These are phyloP conservation scores for Dendronephthya gigantea DNA, from an alignment of 64 coral and sea anemone genomes.

Conservation along the genomic window DNA sequence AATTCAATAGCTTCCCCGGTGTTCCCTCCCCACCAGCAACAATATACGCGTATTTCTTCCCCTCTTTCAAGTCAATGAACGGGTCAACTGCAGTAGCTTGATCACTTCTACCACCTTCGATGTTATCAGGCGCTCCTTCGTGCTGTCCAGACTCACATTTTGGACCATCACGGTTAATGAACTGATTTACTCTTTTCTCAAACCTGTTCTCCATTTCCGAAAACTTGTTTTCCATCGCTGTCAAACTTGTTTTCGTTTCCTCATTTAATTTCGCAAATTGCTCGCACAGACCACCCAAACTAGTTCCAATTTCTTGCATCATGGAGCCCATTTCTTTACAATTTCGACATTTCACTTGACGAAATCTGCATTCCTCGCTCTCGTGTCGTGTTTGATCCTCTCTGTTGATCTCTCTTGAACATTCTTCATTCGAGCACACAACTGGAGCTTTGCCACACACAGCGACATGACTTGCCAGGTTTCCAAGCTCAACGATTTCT, in stretches of 20 bases:
- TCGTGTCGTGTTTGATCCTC: background rate
- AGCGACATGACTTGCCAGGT: too few relatives aligned
- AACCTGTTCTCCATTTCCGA: background rate
- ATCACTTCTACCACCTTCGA: background rate
- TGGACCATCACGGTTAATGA: too few relatives aligned
- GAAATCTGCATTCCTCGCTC: background rate
- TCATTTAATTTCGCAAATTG: too few relatives aligned
- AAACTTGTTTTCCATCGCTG: background rate
- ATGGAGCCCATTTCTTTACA: too few relatives aligned
- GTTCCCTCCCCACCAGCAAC: background rate
- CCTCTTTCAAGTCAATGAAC: background rate
- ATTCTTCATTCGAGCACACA: too few relatives aligned
- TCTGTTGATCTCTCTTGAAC: too few relatives aligned
- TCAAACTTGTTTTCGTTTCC: too few relatives aligned
- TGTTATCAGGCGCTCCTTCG: background rate
- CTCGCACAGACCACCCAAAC: too few relatives aligned
- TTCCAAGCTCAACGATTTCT: too few relatives aligned
- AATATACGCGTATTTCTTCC: background rate
- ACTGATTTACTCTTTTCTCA: background rate
- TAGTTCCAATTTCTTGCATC: background rate
- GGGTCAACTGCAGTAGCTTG: background rate
- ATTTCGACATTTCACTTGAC: too few relatives aligned
- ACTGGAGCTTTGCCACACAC: too few relatives aligned
- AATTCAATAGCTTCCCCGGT: background rate
- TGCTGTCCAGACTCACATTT: too few relatives aligned